Evolutionary conservation across 2,888 invertebrate genomes (phyloP), one percentile per base, ranked within the genome.

Genomic region (Rambutsinella grinnellia): DNA sequence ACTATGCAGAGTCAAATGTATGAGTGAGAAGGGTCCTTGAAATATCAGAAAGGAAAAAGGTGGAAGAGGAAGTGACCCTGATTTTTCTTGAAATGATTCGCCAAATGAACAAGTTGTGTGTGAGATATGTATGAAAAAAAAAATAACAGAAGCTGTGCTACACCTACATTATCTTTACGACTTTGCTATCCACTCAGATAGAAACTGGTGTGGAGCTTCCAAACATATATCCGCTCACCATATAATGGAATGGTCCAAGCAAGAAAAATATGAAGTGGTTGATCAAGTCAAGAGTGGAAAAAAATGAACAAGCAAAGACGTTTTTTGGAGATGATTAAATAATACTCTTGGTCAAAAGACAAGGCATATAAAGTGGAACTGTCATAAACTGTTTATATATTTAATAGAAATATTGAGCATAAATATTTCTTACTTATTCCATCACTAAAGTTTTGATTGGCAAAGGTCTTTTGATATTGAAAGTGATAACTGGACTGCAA

Each of bases 61-160:
- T 81, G 82, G 82, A 82, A 82, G 82, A 82, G 82, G 82, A 82
- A 82, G 75, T 82, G 82, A 79, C 82, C 82, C 79, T 82, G 82
- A 81, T 79, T 79, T 69, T 66, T 65, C 63, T 77, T 74, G 65
- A 76, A 65, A 67, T 70, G 76, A 78, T 76, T 56, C 68, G 67
- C 70, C 63, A 57, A 54, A 46, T 65, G 66, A 36, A 36, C 6
- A 36, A 36, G 36, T 36, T 36, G 36, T 36, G 13, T 13, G 13
- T 36, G 13, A 36, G 6, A 36, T 36, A 36, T 36, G 36, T 13
- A 13, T 36, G 36, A 36, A 36, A 36, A 36, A 23, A 54, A 54
- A 54, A 54, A 8, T 24, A 54, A 54, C 23, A 54, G 21, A 24
- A 54, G 54, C 15, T 54, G 24, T 24, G 15, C 10, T n/a, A 54